Base-by-base conservation (phyloP, 2,113 vertebrate genomes). In the Lasiurus cinereus region DNA sequence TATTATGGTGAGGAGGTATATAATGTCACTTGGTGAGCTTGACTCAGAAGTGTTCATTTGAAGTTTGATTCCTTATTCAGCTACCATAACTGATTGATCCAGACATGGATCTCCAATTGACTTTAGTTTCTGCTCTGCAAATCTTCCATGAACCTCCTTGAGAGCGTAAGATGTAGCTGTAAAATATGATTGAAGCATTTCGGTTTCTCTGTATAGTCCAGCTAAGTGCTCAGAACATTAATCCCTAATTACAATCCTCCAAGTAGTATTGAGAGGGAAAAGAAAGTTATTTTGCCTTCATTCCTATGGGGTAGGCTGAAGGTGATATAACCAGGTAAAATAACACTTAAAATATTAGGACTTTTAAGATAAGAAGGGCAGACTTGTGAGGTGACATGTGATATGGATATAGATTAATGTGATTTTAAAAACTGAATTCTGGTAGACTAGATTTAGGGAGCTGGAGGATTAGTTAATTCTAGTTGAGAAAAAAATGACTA, bases 331-430 rank as follows among this genome's bases (percentile, higher is more conserved):
- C 18, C 18, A 77, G 74, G n/a, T 67, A 76, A 48, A 18, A 67
- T 73, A 50, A 67, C 16, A 16, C 33, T 85, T 88, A 84, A 89
- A 93, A 67, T 94, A 76, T 83, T 50, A 70, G 13, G 52, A 95
- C 43, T 86, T 79, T 70, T 39, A 83, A 74, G 48, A 91, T 48
- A 84, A 36, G n/a, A 74, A 80, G 79, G 15, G 64, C 22, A 54
- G n/a, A 73, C 50, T 43, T 33, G 15, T 87, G 19, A 46, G 72
- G 27, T 70, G 76, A 87, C 8, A 48, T 70, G 22, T 54, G 62
- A 46, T 43, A 10, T 33, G 2, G 14, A 52, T n/a, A 13, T 52
- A 13, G 43, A 27, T 21, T 27, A 79, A 52, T 1, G 14, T 39
- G 83, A 36, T 39, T 46, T 72, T 74, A n/a, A 19, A 27, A 67